A percentile compares a stretch with the other conserved stretches of the same genome.
Conservation (phyloP, 2,888 invertebrate genomes). For the Metallyticus violacea region DNA sequence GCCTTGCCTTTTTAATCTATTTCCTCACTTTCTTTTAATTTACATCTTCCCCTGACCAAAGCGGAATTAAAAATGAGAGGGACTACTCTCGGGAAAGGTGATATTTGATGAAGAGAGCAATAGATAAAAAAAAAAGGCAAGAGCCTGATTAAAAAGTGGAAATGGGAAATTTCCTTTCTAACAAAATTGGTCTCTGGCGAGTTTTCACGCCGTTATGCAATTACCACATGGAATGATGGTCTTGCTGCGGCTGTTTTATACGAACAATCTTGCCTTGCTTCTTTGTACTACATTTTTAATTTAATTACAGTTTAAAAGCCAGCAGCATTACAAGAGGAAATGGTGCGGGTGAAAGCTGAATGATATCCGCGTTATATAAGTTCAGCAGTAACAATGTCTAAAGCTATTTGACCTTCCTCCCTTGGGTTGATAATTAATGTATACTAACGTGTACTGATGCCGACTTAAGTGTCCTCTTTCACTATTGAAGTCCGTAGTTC, state of each 20-base stretch:
- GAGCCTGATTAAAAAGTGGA: not conserved
- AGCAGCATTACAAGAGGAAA: too few species aligned
- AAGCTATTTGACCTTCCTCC: too few species aligned
- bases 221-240: not conserved
- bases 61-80: not conserved
- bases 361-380: too few species aligned
- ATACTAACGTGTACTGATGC: too few species aligned
- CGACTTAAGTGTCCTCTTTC: too few species aligned
- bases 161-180: not conserved
- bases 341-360: too few species aligned
- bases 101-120: not conserved
- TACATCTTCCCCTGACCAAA: not conserved
- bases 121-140: too few species aligned
- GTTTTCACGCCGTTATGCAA: not conserved
- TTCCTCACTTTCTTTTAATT: not conserved
- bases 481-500: too few species aligned
- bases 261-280: not conserved
- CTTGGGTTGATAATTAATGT: too few species aligned
- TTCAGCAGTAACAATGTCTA: too few species aligned
- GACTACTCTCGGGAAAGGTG: not conserved
- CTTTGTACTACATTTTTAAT: not conserved
- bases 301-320: too few species aligned
- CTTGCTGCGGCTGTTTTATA: not conserved
- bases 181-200: not conserved
- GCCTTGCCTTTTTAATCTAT: not conserved